These are phyloP conservation scores for Fissipunctia ypsillon DNA, from an alignment of 2,888 invertebrate species.

Conservation along the genomic window DNA sequence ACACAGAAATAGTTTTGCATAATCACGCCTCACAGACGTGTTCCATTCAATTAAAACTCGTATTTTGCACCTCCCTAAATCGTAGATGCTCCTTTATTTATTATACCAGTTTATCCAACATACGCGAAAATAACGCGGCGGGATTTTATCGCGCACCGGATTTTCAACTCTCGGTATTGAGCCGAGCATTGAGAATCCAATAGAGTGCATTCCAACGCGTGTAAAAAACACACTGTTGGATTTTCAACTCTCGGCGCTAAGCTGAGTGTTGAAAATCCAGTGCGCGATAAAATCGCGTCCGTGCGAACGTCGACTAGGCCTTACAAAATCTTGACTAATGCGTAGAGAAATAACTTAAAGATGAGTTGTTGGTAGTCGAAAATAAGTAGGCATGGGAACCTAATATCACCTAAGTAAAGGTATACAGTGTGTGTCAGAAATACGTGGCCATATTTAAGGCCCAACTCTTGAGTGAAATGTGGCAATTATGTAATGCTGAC, in stretches of 20 bases:
- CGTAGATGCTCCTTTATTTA: constrained; percentile 4
- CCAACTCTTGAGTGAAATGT: too few relatives aligned
- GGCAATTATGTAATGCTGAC: too few relatives aligned
- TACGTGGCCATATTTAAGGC: neutral
- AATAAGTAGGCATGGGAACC: constrained; percentile 11
- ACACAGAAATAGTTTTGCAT: neutral
- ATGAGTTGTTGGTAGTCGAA: constrained; percentile 20
- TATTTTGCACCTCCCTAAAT: neutral
- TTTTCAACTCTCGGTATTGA: too few relatives aligned
- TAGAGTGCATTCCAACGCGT: too few relatives aligned
- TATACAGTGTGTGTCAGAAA: neutral
- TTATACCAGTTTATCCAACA: constrained; percentile 4
- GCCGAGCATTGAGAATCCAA: too few relatives aligned
- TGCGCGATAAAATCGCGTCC: too few relatives aligned
- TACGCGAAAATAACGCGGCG: too few relatives aligned
- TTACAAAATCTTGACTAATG: neutral
- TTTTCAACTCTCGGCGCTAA: too few relatives aligned
- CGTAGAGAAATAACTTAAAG: constrained; percentile 14
- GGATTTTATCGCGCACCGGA: too few relatives aligned
- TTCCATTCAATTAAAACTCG: neutral
- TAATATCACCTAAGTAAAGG: neutral
- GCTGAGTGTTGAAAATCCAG: too few relatives aligned
- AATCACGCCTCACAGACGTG: neutral
- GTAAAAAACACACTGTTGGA: too few relatives aligned
- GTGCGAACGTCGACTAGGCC: too few relatives aligned